A percentile compares a stretch with the other conserved stretches of the same genome.
These are phyloP conservation scores for Cladopsammia gracilis DNA, from an alignment of 64 coral and sea anemone species.

Conservation along the genomic window DNA sequence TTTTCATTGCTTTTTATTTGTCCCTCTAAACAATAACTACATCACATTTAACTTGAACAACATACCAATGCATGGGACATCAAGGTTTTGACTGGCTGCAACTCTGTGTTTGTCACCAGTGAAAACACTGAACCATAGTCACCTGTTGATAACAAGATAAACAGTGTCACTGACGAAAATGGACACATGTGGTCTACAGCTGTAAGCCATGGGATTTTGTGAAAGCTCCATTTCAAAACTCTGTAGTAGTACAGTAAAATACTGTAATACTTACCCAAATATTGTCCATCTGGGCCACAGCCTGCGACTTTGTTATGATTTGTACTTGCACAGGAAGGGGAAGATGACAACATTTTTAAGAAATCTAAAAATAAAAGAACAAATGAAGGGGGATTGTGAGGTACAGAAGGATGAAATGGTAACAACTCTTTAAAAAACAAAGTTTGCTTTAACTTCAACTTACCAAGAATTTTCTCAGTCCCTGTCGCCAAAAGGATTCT, in stretches of 20 bases:
- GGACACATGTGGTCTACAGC: too few relatives aligned
- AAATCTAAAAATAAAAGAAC: neutral
- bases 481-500: conserved; percentile 88
- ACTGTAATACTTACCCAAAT: conserved; percentile 12
- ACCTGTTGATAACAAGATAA: conserved; percentile 37
- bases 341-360: neutral
- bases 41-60: neutral
- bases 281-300: conserved; percentile 18
- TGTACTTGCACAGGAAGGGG: neutral
- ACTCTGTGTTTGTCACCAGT: conserved; percentile 88
- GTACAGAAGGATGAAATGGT: neutral
- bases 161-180: neutral
- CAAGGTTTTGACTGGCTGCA: conserved; percentile 87
- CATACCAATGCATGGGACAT: conserved; percentile 93
- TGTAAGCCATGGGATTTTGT: too few relatives aligned
- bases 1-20: too few relatives aligned
- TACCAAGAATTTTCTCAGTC: conserved; percentile 80
- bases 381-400: neutral
- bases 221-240: too few relatives aligned
- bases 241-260: neutral
- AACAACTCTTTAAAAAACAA: neutral
- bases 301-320: conserved; percentile 5
- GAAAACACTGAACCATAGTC: conserved; percentile 90
- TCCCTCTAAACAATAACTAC: too few relatives aligned
- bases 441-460: conserved; percentile 1